Evolutionary conservation across 2,888 invertebrate species (phyloP).

Genomic region (Hylaea fasciaria): DNA sequence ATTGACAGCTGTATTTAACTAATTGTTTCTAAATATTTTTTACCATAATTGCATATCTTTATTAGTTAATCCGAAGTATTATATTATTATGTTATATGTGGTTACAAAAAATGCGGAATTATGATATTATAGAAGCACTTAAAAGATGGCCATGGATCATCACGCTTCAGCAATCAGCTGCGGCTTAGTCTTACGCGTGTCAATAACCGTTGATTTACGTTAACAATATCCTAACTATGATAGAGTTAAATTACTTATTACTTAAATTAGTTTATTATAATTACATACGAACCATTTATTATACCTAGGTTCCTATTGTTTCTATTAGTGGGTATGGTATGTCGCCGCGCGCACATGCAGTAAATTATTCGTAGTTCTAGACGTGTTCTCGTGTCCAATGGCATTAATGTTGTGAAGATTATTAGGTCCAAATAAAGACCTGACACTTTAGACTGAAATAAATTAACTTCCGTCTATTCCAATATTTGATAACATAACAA

Average conservation of each 20-base stretch:
- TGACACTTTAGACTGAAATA: too few species aligned
- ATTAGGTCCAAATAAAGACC: too few species aligned
- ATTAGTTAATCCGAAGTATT: conserved; percentile 26
- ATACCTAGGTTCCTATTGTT: too few species aligned
- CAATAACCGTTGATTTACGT: conserved; percentile 50
- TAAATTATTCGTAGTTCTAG: too few species aligned
- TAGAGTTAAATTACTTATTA: not conserved
- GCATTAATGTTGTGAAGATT: too few species aligned
- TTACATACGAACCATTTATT: too few species aligned
- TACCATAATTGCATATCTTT: conserved; percentile 8
- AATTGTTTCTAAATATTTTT: conserved; percentile 9
- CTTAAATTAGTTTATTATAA: not conserved
- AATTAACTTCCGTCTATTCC: too few species aligned
- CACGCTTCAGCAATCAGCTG: conserved; percentile 54
- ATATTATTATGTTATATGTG: conserved; percentile 10
- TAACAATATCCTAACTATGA: conserved; percentile 28
- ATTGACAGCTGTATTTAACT: not conserved
- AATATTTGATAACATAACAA: not conserved
- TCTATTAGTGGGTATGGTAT: too few species aligned
- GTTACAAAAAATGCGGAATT: conserved; percentile 44
- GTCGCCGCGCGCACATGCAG: too few species aligned
- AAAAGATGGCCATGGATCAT: conserved; percentile 62
- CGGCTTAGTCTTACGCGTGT: conserved; percentile 36
- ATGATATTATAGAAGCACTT: conserved; percentile 52
- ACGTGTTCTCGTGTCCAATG: too few species aligned